Conservation (phyloP, 2,113 vertebrate species). For the Lipotes vexillifer region DNA sequence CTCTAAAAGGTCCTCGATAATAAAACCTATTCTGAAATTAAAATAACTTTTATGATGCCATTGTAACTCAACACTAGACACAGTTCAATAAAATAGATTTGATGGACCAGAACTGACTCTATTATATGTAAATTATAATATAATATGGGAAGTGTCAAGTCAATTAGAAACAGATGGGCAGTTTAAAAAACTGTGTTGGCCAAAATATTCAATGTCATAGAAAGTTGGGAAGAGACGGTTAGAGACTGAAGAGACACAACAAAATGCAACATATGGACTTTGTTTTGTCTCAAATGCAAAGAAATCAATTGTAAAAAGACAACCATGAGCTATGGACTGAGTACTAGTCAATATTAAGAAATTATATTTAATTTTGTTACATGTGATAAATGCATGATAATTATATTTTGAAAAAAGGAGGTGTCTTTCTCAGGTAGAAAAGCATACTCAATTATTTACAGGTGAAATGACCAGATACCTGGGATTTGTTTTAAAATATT, state of each 20-base stretch:
- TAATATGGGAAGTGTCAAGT: neutral
- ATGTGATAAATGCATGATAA: neutral
- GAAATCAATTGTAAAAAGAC: neutral
- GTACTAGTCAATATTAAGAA: neutral
- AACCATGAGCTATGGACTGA: neutral
- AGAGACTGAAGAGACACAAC: neutral
- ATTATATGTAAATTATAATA: neutral
- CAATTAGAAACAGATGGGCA: neutral
- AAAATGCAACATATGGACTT: neutral
- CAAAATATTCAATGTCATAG: neutral
- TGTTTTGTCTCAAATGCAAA: neutral
- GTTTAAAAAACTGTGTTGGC: neutral
- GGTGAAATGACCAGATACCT: neutral
- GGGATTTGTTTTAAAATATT: neutral
- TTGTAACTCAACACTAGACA: neutral
- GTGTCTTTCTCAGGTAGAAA: neutral
- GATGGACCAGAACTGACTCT: neutral
- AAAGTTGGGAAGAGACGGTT: neutral
- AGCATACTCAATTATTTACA: neutral
- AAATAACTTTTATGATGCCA: neutral
- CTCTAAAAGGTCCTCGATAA: neutral
- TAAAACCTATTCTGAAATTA: constrained; percentile 36
- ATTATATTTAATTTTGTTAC: neutral
- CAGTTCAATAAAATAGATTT: constrained; percentile 9
- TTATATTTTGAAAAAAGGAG: neutral